Conservation (phyloP, 2,797 vertebrate genomes). For the Rhabdomys pumilio region DNA sequence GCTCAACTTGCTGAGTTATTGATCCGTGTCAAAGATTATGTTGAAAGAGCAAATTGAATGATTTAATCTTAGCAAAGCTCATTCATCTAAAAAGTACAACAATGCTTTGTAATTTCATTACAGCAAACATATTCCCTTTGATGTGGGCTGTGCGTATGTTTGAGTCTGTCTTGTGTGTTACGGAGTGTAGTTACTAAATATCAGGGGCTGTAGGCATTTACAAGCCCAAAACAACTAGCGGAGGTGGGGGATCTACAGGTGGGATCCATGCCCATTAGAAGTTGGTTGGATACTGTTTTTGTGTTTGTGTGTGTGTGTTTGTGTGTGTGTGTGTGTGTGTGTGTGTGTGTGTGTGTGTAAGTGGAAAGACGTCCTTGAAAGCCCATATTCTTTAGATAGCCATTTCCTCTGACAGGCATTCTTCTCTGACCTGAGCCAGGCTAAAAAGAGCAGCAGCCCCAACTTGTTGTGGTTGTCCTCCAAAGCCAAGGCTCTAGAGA, state of each 20-base stretch:
- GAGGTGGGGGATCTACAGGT: not conserved
- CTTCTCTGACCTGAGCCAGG: not conserved
- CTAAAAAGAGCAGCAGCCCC: not conserved
- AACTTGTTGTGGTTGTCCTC: not conserved
- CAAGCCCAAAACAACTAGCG: not conserved
- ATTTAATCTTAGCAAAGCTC: slow-evolving; percentile 75
- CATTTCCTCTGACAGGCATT: not conserved
- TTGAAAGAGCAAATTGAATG: slow-evolving; percentile 30
- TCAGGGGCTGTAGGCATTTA: not conserved
- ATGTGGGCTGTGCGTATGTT: not conserved
- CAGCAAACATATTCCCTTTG: slow-evolving; percentile 11
- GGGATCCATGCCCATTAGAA: not conserved
- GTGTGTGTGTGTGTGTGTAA: not conserved
- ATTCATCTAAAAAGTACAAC: slow-evolving; percentile 52
- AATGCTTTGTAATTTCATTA: slow-evolving; percentile 30
- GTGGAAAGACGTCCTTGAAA: not conserved
- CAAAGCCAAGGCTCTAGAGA: not conserved
- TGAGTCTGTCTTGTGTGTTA: not conserved
- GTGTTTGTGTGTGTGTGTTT: too few species aligned
- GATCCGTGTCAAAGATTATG: slow-evolving; percentile 2
- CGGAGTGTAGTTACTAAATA: not conserved
- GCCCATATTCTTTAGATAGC: not conserved
- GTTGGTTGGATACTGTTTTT: not conserved
- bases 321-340: too few species aligned
- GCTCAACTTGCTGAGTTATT: slow-evolving; percentile 18